These are phyloP conservation scores for Drosophila leonis DNA, from an alignment of 2,888 invertebrate species.

Conservation along the genomic window DNA sequence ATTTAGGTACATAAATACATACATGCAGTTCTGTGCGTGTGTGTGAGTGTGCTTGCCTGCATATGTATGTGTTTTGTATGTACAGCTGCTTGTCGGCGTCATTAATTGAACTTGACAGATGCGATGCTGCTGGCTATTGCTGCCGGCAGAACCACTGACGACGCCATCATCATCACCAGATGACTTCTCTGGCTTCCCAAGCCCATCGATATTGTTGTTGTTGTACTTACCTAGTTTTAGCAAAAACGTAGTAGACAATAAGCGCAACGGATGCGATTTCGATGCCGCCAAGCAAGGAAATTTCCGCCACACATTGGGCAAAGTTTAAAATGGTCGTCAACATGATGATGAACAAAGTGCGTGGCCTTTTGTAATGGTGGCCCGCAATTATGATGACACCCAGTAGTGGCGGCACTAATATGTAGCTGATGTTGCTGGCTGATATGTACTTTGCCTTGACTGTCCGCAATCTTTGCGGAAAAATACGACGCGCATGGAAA, in stretches of 20 bases:
- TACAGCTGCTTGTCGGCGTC: conserved; percentile 33
- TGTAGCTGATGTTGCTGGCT: conserved; percentile 31
- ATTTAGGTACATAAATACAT: not conserved
- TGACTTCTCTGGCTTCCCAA: conserved; percentile 63
- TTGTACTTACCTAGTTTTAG: conserved; percentile 83
- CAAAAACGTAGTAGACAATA: conserved; percentile 84
- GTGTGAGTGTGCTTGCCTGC: not conserved
- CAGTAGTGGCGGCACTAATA: conserved; percentile 9
- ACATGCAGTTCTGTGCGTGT: not conserved
- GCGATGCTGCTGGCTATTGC: conserved; percentile 25
- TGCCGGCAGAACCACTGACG: conserved; percentile 38
- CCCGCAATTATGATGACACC: conserved; percentile 23
- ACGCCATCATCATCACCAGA: conserved; percentile 3
- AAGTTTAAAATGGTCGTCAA: conserved; percentile 76
- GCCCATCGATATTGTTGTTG: not conserved
- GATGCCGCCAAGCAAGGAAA: conserved; percentile 83
- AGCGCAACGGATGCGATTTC: conserved; percentile 83
- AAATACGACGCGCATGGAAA: conserved; percentile 58
- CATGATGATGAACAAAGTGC: conserved; percentile 53
- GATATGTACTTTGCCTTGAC: conserved; percentile 41
- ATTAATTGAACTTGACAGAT: conserved; percentile 63
- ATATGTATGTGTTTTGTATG: conserved; percentile 3
- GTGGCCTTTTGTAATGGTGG: conserved; percentile 32
- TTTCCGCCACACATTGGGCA: conserved; percentile 81
- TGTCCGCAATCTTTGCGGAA: conserved; percentile 58